Evolutionary conservation across 2,888 invertebrate species (phyloP).

Genomic region (Ernsta delagoae): DNA sequence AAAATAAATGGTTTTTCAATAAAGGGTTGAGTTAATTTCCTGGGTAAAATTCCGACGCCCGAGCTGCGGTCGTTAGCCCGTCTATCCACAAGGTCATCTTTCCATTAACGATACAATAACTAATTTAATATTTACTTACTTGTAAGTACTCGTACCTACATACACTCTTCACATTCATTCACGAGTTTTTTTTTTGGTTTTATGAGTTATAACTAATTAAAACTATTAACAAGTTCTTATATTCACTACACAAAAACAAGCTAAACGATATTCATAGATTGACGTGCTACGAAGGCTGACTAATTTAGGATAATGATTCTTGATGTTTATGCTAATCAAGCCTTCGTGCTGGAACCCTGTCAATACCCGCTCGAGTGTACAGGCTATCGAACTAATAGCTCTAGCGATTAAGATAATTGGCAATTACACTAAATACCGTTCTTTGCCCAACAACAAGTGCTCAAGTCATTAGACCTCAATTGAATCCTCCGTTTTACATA

Average conservation of each 20-base stretch:
- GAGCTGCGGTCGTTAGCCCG: constrained; percentile 4
- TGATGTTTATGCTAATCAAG: too few relatives aligned
- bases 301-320: too few relatives aligned
- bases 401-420: constrained; percentile 14
- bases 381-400: constrained; percentile 17
- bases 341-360: neutral
- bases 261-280: too few relatives aligned
- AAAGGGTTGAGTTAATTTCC: constrained; percentile 17
- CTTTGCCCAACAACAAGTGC: constrained; percentile 17
- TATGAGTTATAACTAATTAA: too few relatives aligned
- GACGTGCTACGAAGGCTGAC: too few relatives aligned
- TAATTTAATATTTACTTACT: too few relatives aligned
- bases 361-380: neutral
- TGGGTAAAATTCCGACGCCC: neutral
- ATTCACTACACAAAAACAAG: too few relatives aligned
- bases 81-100: constrained; percentile 30
- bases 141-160: too few relatives aligned
- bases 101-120: constrained; percentile 2
- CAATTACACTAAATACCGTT: constrained; percentile 13
- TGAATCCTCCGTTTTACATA: neutral
- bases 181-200: too few relatives aligned
- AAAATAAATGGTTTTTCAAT: constrained; percentile 16
- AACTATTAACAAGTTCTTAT: too few relatives aligned
- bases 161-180: too few relatives aligned
- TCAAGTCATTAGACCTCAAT: neutral